Evolutionary conservation across 2,888 invertebrate genomes (phyloP).

Genomic region (Drosophila suboccidentalis): DNA sequence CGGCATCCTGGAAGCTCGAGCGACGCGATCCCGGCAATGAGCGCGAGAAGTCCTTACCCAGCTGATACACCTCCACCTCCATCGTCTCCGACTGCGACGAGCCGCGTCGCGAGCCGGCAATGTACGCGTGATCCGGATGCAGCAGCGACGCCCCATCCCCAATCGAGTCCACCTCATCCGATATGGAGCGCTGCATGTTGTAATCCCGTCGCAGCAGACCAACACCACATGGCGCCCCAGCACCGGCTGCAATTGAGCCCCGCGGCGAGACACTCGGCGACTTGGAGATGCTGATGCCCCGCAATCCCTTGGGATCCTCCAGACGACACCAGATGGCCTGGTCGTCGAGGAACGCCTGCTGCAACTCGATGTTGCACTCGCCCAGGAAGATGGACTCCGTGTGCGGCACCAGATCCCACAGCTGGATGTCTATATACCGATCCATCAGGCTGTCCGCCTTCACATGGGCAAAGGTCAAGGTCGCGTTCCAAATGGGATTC

Average conservation of each 20-base stretch:
- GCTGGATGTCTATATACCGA: slow-evolving; percentile 92
- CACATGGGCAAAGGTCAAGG: slow-evolving; percentile 92
- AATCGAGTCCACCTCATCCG: slow-evolving; percentile 92
- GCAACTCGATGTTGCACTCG: slow-evolving; percentile 89
- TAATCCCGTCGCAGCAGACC: slow-evolving; percentile 90
- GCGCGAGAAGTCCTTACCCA: slow-evolving; percentile 94
- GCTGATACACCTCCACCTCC: slow-evolving; percentile 93
- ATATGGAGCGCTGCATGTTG: slow-evolving; percentile 91
- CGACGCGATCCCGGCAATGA: slow-evolving; percentile 94
- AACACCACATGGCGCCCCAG: slow-evolving; percentile 87
- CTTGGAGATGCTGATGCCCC: slow-evolving; percentile 87
- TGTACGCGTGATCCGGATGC: slow-evolving; percentile 95
- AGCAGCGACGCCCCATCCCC: slow-evolving; percentile 91
- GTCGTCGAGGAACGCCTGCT: slow-evolving; percentile 94
- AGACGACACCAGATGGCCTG: slow-evolving; percentile 96
- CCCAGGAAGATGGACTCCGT: slow-evolving; percentile 93
- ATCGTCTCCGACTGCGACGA: slow-evolving; percentile 96
- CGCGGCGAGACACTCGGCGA: slow-evolving; percentile 93
- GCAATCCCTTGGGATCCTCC: slow-evolving; percentile 91
- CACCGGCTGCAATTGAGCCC: slow-evolving; percentile 89
- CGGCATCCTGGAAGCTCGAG: slow-evolving; percentile 92
- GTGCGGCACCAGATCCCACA: slow-evolving; percentile 95
- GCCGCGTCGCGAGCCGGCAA: slow-evolving; percentile 91
- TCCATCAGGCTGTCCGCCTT: slow-evolving; percentile 93
- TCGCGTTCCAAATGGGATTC: slow-evolving; percentile 97